These are phyloP conservation scores for Drosophila kambysellisi DNA, from an alignment of 2,888 invertebrate genomes.

Conservation along the genomic window DNA sequence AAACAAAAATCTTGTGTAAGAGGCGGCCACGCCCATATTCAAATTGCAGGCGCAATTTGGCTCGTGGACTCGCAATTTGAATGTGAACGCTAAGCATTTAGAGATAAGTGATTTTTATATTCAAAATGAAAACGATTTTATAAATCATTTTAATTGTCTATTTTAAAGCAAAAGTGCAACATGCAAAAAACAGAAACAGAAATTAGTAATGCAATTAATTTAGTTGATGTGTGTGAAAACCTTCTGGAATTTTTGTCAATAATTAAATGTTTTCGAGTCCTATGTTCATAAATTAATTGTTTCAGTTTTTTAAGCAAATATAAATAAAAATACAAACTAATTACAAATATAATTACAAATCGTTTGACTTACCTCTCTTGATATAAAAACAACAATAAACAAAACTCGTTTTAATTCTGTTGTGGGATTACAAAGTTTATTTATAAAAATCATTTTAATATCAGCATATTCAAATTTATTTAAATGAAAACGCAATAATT, in stretches of 20 bases:
- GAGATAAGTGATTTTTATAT: conserved; percentile 77
- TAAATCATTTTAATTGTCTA: conserved; percentile 81
- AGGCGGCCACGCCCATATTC: conserved; percentile 45
- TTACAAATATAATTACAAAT: conserved; percentile 63
- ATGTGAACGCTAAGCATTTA: conserved; percentile 80
- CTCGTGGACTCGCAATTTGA: conserved; percentile 55
- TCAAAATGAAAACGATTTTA: conserved; percentile 66
- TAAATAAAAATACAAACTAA: conserved; percentile 79
- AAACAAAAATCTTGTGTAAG: conserved; percentile 44
- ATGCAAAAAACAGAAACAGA: conserved; percentile 23
- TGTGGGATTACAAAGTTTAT: background rate
- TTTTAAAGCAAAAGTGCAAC: conserved; percentile 63
- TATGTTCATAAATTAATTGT: conserved; percentile 73
- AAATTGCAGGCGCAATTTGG: conserved; percentile 36
- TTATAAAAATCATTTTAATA: background rate
- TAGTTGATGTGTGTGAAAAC: conserved; percentile 67
- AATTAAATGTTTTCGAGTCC: conserved; percentile 72
- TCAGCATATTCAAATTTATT: background rate
- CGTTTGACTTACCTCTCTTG: conserved; percentile 24
- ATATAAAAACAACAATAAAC: background rate
- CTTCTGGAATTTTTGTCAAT: conserved; percentile 74
- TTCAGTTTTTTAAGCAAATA: conserved; percentile 75
- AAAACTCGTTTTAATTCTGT: background rate
- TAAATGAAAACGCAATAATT: background rate
- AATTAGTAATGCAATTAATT: conserved; percentile 55